A percentile compares a stretch with the other conserved stretches of the same genome.
Evolutionary conservation across 2,888 invertebrate species (phyloP).

Genomic region (Caenorhabditis panamensis): DNA sequence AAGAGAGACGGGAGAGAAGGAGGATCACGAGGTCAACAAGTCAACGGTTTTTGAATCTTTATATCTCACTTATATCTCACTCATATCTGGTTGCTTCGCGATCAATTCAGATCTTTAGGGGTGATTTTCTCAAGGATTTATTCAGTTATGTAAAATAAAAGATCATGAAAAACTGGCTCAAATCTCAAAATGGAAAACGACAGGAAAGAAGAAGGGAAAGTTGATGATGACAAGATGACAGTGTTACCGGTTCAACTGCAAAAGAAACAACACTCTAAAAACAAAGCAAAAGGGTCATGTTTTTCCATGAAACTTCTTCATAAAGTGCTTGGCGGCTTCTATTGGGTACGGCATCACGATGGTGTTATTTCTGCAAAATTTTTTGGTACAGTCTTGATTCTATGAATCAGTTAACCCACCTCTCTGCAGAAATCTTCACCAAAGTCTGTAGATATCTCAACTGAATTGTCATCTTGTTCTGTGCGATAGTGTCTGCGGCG

Average conservation of each 20-base stretch:
- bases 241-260: slow-evolving; percentile 49
- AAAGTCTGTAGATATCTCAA: slow-evolving; percentile 87
- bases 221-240: slow-evolving; percentile 38
- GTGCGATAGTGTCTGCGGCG: slow-evolving; percentile 94
- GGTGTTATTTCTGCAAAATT: slow-evolving; percentile 70
- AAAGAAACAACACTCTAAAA: slow-evolving; percentile 15
- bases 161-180: too few relatives aligned
- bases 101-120: too few relatives aligned
- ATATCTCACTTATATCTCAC: not conserved
- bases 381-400: not conserved
- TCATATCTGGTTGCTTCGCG: not conserved
- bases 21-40: slow-evolving; percentile 49
- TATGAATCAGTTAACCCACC: slow-evolving; percentile 25
- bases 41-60: slow-evolving; percentile 46
- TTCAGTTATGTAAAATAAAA: too few relatives aligned
- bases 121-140: too few relatives aligned
- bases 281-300: slow-evolving; percentile 1
- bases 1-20: not conserved
- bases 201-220: slow-evolving; percentile 6
- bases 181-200: too few relatives aligned
- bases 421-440: slow-evolving; percentile 71
- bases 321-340: slow-evolving; percentile 71
- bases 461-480: slow-evolving; percentile 95
- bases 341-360: slow-evolving; percentile 78
- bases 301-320: slow-evolving; percentile 59